Conservation (phyloP, 2,888 invertebrate species). For the Eumerus sabulonum region DNA sequence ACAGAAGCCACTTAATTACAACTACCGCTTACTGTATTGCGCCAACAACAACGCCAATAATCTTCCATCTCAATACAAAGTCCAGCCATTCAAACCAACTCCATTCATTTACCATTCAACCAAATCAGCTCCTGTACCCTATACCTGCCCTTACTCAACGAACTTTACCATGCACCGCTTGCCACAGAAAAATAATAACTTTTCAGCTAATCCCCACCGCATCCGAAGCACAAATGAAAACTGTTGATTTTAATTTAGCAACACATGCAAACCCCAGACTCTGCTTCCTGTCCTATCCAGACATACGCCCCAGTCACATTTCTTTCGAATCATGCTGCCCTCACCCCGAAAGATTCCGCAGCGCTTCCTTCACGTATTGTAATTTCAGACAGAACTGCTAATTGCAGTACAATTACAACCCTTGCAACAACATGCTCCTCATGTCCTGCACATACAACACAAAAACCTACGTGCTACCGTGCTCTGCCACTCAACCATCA, state of each 20-base stretch:
- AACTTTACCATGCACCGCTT: no score
- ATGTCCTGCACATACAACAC: slow-evolving; percentile 11
- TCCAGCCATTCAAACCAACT: not conserved
- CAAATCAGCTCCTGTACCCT: slow-evolving; percentile 7
- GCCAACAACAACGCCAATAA: no score
- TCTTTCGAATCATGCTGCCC: slow-evolving; percentile 21
- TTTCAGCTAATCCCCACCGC: slow-evolving; percentile 17
- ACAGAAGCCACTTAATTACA: no score
- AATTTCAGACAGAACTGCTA: slow-evolving; percentile 64
- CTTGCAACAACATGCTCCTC: slow-evolving; percentile 27
- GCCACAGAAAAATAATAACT: slow-evolving; percentile 29
- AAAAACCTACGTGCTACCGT: slow-evolving; percentile 31
- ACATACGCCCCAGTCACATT: slow-evolving; percentile 5
- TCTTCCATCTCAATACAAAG: not conserved
- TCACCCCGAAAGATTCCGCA: slow-evolving; percentile 38
- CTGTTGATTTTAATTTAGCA: slow-evolving; percentile 66
- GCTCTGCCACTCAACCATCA: no score
- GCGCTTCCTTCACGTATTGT: slow-evolving; percentile 65
- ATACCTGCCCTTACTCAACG: not conserved
- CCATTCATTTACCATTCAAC: not conserved
- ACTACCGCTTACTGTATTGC: no score
- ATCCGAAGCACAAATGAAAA: slow-evolving; percentile 51
- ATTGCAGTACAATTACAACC: slow-evolving; percentile 67
- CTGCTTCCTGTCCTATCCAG: not conserved
- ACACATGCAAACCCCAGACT: slow-evolving; percentile 27